Evolutionary conservation across 23 tunicate species (phyloP).

Genomic region (Oikopleura albicans): DNA sequence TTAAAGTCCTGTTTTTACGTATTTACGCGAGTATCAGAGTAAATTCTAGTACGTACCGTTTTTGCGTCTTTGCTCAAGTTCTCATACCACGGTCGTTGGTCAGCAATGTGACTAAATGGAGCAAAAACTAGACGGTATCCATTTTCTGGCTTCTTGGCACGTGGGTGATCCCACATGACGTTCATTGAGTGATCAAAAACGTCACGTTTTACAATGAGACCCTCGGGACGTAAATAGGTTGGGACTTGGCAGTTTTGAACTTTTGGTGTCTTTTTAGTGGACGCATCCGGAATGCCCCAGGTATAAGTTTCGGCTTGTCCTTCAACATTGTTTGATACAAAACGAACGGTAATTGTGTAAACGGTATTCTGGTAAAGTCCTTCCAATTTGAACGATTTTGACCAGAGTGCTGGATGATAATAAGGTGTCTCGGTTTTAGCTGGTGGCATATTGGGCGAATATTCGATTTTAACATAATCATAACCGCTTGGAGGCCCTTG

Average conservation of each 20-base stretch:
- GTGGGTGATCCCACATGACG: not conserved
- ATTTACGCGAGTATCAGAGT: no score
- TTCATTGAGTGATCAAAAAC: not conserved
- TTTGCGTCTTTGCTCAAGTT: not conserved
- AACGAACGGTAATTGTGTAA: not conserved
- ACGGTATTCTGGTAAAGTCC: not conserved
- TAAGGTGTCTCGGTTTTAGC: not conserved
- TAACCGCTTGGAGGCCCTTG: not conserved
- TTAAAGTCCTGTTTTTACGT: no score
- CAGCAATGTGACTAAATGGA: not conserved
- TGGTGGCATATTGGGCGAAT: not conserved
- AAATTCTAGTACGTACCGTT: not conserved
- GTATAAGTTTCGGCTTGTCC: not conserved
- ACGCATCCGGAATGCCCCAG: not conserved
- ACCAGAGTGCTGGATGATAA: not conserved
- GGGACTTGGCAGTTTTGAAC: not conserved
- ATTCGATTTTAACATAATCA: not conserved
- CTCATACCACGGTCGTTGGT: not conserved
- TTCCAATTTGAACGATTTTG: not conserved
- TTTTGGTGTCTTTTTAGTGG: not conserved
- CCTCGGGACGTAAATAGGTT: constrained; percentile 6
- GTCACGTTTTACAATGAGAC: not conserved
- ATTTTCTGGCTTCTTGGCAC: not conserved
- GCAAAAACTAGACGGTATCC: constrained; percentile 14
- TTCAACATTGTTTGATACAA: not conserved